Percentiles rank a stretch among this genome's conserved stretches.
phyloP scores from a whole-genome alignment of 1,140 invertebrate genomes.

The Chironomus striatipennis region DNA sequence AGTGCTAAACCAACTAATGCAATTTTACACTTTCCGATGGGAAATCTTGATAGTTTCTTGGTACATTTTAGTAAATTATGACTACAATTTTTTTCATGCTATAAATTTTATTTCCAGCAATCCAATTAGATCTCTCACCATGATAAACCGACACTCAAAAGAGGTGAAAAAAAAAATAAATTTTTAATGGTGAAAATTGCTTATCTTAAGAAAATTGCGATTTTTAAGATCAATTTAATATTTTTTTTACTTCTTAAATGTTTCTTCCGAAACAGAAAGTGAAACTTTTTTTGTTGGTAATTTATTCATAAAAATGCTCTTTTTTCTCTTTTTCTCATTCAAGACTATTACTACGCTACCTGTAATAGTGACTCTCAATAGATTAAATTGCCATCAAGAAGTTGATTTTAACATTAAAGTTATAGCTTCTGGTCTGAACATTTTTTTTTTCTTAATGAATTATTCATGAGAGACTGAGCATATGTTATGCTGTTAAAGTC shows the following conservation, averaged over 20 bases:
- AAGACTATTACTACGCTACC: not conserved
- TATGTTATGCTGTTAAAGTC: not conserved
- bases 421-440: not conserved
- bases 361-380: not conserved
- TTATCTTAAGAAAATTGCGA: slow-evolving; percentile 3
- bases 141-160: not conserved
- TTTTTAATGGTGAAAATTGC: not conserved
- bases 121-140: slow-evolving; percentile 7
- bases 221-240: not conserved
- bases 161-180: too few relatives aligned
- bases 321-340: not conserved
- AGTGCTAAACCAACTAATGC: too few relatives aligned
- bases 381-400: slow-evolving; percentile 1
- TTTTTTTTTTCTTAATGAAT: not conserved
- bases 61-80: not conserved
- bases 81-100: not conserved
- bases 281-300: not conserved
- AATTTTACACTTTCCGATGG: not conserved
- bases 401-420: slow-evolving; percentile 2
- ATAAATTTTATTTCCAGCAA: not conserved
- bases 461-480: not conserved
- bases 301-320: slow-evolving; percentile 2
- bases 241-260: not conserved
- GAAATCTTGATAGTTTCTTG: not conserved
- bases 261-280: not conserved